Base-by-base conservation (phyloP, 2,888 invertebrate species). In the Odontothrips loti region DNA sequence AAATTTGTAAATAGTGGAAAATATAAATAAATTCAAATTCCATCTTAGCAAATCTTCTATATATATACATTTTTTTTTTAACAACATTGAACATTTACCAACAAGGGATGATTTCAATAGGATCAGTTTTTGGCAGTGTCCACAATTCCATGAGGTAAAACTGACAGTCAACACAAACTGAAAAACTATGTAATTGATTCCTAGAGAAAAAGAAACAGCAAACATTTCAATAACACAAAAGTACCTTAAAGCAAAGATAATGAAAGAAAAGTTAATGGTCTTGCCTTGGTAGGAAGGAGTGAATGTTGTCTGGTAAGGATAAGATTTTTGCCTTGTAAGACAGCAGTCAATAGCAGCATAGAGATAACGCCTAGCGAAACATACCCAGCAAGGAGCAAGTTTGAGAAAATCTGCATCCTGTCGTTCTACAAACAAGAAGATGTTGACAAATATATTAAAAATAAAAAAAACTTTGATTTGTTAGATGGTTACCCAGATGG, bases 1-100 rank as follows among this genome's bases (percentile, higher is more conserved):
- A 27, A 23, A 27, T 27, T 75, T 75, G 68, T 75, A 75, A 75
- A 75, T 75, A 75, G 68, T 75, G 23, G 68, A 27, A 75, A 23
- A 75, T 75, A 75, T 75, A 23, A 23, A 75, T 75, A 75, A 23
- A 75, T 75, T 12, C 68, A 58, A 58, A 58, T 20, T 58, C 58
- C 17, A 58, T 58, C 11, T 58, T 58, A 58, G 51, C 17, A 15
- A 15, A 51, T 51, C 68, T 68, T 11, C 4, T 23, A 68, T 20
- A n/a, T 68, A 68, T n/a, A 12, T 1, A 9, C 23, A 10, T 6
- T 11, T 75, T 75, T 27, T 68, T 23, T 23, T 23, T 27, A 1
- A 9, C 1, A 27, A 27, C 12, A 8, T 75, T 12, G 12, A 27
- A 27, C 12, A n/a, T 58, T n/a, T 58, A 58, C 17, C 6, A 17